Evolutionary conservation across 2,797 vertebrate genomes (phyloP), one percentile per base, ranked within the genome.

Genomic region (Danio aesculapii): DNA sequence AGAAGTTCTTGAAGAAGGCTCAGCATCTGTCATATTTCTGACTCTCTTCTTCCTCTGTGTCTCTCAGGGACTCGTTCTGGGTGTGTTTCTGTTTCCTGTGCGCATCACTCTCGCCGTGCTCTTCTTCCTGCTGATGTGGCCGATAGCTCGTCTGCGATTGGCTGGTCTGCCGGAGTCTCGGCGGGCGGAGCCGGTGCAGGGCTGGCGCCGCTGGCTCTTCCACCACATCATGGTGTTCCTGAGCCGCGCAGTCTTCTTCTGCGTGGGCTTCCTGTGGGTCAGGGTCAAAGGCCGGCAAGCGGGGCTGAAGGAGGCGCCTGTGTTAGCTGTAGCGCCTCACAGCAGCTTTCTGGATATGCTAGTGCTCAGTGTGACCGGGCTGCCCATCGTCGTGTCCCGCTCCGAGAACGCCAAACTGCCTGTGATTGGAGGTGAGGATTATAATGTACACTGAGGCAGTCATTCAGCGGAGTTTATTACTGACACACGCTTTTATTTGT

Each of bases 301-400:
- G 0, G 90, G 92, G 7, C 85, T 93, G 74, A 91, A 91, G 77
- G 94, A 97, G 83, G 96, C 97, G 0, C 96, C 96, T 0, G 89
- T 97, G 72, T 88, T 98, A 83, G 95, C 95, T 39, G 95, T 96
- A 1, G 97, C 96, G 0, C 97, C 97, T 1, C 97, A 98, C 90
- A 96, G 96, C 43, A 86, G 94, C 81, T 98, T 95, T 85, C 88
- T 98, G 87, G 97, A 98, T 90, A 96, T 96, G 86, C 86, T 97
- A 87, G 92, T 96, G 14, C 88, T 97, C 21, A 87, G 90, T 67
- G 82, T 86, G 0, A 88, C 94, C 46, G 91, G 95, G 75, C 91
- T 97, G 47, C 90, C 96, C 0, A 95, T 93, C 0, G 96, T 97
- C 81, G 96, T 98, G 83, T 98, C 96, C 0, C 92, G 96, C 50